A percentile compares a stretch with the other conserved stretches of the same genome.
Evolutionary conservation across 2,113 vertebrate genomes (phyloP).

Genomic region (Amphiprion percula): DNA sequence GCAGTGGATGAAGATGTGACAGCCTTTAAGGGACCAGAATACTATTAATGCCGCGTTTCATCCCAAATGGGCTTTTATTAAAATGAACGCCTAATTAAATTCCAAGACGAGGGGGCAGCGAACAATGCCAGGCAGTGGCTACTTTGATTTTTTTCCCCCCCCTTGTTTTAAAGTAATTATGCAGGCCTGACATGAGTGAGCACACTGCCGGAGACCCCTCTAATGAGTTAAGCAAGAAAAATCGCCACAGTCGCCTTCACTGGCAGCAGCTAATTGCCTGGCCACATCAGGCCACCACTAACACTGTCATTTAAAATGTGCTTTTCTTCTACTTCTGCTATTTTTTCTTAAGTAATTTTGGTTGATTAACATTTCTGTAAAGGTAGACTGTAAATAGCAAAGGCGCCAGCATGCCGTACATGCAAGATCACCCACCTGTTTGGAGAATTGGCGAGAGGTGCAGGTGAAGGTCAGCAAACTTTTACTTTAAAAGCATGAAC

Average conservation of each 20-base stretch:
- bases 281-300: slow-evolving; percentile 78
- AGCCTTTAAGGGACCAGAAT: slow-evolving; percentile 68
- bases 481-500: slow-evolving; percentile 48
- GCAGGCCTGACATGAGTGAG: slow-evolving; percentile 87
- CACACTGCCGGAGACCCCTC: slow-evolving; percentile 82
- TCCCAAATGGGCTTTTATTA: slow-evolving; percentile 87
- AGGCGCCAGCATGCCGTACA: neutral
- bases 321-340: slow-evolving; percentile 62
- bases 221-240: slow-evolving; percentile 89
- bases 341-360: slow-evolving; percentile 48
- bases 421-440: slow-evolving; percentile 28
- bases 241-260: slow-evolving; percentile 83
- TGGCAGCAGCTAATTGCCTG: slow-evolving; percentile 88
- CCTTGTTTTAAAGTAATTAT: slow-evolving; percentile 88
- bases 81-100: slow-evolving; percentile 88
- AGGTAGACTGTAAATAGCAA: slow-evolving; percentile 40
- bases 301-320: slow-evolving; percentile 81
- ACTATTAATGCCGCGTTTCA: slow-evolving; percentile 82
- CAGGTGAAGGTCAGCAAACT: slow-evolving; percentile 40
- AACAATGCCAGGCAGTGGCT: slow-evolving; percentile 84
- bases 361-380: slow-evolving; percentile 68
- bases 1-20: slow-evolving; percentile 76
- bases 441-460: neutral
- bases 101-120: slow-evolving; percentile 83
- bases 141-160: slow-evolving; percentile 80